A percentile compares a stretch with the other conserved stretches of the same genome.
Conservation (phyloP, 2,113 vertebrate genomes). For the Vulpes ferrilata region DNA sequence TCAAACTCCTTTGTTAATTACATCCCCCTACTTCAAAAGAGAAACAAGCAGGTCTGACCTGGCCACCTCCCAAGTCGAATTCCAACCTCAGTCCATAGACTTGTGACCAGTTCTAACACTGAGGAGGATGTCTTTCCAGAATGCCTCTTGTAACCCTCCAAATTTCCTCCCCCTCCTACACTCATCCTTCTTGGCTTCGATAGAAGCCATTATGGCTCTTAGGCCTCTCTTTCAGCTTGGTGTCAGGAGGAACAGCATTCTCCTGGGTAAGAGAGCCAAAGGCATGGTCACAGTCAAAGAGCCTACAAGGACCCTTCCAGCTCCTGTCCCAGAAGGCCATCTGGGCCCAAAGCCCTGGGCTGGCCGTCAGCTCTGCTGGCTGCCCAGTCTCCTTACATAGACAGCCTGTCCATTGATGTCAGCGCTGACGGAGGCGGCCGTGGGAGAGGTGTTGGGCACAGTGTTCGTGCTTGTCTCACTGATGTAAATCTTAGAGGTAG, state of each 20-base stretch:
- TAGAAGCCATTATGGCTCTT: not conserved
- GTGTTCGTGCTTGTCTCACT: conserved; percentile 98
- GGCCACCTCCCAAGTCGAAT: not conserved
- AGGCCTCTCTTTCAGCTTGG: not conserved
- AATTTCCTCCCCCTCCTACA: not conserved
- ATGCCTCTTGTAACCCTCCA: not conserved
- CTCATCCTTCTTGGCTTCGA: not conserved
- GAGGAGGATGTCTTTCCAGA: not conserved
- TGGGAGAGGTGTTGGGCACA: conserved; percentile 95
- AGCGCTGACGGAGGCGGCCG: conserved; percentile 94
- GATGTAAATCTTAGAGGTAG: conserved; percentile 93
- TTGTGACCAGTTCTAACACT: not conserved
- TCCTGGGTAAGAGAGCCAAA: not conserved
- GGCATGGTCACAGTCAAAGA: not conserved
- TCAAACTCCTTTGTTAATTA: not conserved
- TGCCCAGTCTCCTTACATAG: conserved; percentile 84
- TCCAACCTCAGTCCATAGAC: not conserved
- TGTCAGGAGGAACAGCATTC: not conserved
- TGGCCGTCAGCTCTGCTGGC: not conserved
- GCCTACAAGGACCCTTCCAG: not conserved
- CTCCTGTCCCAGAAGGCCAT: not conserved
- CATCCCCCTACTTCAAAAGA: accelerated
- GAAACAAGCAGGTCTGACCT: not conserved
- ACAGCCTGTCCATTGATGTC: conserved; percentile 97
- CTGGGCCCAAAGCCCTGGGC: not conserved